Evolutionary conservation across 2,888 invertebrate genomes (phyloP), one percentile per base, ranked within the genome.

Genomic region (Thera britannica): DNA sequence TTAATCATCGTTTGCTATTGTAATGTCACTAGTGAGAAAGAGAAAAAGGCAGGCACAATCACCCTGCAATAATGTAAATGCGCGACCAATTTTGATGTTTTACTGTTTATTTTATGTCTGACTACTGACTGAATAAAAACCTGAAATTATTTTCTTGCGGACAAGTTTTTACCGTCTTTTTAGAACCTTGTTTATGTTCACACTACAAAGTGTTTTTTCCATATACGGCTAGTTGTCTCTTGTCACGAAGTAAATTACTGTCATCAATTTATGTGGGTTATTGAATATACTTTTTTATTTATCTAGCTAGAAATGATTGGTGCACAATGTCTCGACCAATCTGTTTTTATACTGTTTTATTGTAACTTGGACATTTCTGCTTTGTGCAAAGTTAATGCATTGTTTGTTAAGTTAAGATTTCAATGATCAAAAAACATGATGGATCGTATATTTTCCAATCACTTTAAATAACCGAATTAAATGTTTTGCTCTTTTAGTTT

Each of bases 231-330:
- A 55, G 62, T 41, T 35, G 69, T 69, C 65, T 55, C 58, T 58
- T 72, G 56, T 58, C 61, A 66, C 67, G 61, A 60, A 72, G 70
- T 71, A 72, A 76, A 73, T 71, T 67, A 67, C 68, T 56, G 54
- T 58, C 69, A 69, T 73, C 67, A 74, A 71, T 77, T 77, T 72
- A 77, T 72, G 78, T 77, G 72, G 71, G 72, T 71, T 73, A 72
- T 74, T 74, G 70, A 77, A 64, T 71, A 64, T 62, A 58, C 59
- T 65, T 48, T 62, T 69, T 62, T 69, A 36, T 56, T 66, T 62
- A 58, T 54, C 62, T 54, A 36, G 58, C 36, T 58, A 41, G 61
- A 44, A 63, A 66, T 59, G n/a, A 58, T 58, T 49, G 57, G 44
- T 62, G 54, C 65, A 65, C 51, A 60, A 58, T 52, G 59, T 65